phyloP scores from a whole-genome alignment of 2,113 vertebrate genomes.

The Narcine bancroftii region DNA sequence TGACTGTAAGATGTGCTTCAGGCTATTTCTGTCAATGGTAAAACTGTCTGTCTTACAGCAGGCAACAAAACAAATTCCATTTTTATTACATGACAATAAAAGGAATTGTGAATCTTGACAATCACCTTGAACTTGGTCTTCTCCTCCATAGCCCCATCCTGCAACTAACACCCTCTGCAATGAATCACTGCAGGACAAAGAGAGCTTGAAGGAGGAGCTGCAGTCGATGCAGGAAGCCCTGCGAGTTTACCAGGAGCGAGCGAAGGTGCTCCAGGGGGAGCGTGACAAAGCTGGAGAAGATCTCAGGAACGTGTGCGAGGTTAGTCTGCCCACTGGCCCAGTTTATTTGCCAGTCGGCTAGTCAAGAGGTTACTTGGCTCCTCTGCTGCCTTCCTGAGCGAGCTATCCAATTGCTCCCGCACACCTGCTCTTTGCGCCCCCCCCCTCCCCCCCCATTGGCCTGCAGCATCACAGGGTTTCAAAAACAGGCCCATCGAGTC shows the following conservation, averaged over 20 bases:
- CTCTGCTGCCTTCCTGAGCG: background rate
- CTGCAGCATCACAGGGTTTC: too few species aligned
- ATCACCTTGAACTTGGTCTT: too few species aligned
- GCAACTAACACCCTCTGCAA: too few species aligned
- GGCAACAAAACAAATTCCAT: too few species aligned
- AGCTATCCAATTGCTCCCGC: background rate
- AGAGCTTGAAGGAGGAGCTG: constrained; percentile 46
- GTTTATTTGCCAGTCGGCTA: too few species aligned
- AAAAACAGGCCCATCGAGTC: too few species aligned
- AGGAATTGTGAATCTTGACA: too few species aligned
- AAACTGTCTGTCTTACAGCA: too few species aligned
- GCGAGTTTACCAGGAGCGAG: constrained; percentile 46
- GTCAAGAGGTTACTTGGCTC: background rate
- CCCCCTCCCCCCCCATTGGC: background rate
- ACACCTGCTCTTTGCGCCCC: background rate
- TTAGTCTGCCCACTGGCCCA: background rate
- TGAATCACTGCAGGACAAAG: constrained; percentile 40
- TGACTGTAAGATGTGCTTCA: too few species aligned
- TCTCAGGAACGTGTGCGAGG: constrained; percentile 40
- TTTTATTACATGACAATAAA: too few species aligned
- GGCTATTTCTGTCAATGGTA: too few species aligned
- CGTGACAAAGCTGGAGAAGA: constrained; percentile 46
- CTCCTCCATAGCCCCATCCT: too few species aligned
- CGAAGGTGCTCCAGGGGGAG: constrained; percentile 47
- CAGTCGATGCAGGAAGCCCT: constrained; percentile 48